Conservation (phyloP, 1,140 invertebrate species). For the Cydia fagiglandana region DNA sequence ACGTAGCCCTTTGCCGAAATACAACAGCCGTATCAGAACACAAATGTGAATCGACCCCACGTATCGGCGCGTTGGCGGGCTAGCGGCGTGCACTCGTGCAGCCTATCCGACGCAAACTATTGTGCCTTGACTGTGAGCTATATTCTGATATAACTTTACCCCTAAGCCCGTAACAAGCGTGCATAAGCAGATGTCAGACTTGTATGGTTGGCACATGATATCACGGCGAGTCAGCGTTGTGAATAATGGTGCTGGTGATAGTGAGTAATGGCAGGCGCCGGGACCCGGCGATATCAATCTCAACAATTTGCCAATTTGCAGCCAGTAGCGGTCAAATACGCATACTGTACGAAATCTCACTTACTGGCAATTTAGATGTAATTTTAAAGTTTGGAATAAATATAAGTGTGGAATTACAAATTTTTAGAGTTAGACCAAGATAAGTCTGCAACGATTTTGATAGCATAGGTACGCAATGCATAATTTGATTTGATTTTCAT, state of each 20-base stretch:
- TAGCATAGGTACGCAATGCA: too few species aligned
- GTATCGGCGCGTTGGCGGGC: neutral
- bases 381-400: neutral
- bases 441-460: too few species aligned
- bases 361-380: neutral
- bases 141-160: neutral
- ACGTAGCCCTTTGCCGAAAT: neutral
- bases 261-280: constrained; percentile 15
- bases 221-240: neutral
- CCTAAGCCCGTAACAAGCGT: neutral
- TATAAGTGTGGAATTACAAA: too few species aligned
- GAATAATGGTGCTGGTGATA: constrained; percentile 17
- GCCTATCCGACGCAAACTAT: neutral
- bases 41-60: neutral
- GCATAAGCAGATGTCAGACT: neutral
- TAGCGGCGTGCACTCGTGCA: neutral
- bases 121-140: neutral
- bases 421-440: too few species aligned
- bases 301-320: constrained; percentile 29
- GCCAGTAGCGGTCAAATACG: neutral
- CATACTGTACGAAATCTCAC: neutral
- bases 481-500: too few species aligned
- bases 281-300: constrained; percentile 28
- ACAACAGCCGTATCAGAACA: neutral
- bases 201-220: neutral